These are phyloP conservation scores for Tyto alba DNA, from an alignment of 2,113 vertebrate species.

Conservation along the genomic window DNA sequence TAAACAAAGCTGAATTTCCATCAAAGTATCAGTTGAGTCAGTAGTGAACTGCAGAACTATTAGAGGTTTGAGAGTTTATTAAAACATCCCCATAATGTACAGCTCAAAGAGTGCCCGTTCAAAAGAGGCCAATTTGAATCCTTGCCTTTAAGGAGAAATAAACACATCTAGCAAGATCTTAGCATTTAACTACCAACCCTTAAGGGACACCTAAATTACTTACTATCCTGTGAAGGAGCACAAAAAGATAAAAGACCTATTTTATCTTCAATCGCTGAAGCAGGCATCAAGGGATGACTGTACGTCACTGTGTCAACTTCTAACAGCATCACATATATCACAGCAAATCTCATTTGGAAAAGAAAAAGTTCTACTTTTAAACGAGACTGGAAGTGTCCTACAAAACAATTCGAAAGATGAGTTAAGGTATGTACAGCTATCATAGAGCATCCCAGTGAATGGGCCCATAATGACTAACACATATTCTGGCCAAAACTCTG, in stretches of 20 bases:
- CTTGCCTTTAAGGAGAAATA: background rate
- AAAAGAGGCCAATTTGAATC: background rate
- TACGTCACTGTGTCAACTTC: background rate
- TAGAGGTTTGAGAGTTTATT: background rate
- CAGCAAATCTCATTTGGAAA: background rate
- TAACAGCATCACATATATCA: background rate
- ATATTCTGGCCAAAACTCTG: background rate
- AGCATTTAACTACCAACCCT: background rate
- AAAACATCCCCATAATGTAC: background rate
- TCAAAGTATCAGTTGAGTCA: background rate
- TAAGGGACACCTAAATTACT: constrained; percentile 8
- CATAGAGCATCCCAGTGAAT: background rate
- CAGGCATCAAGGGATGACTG: background rate
- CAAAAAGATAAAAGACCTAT: constrained; percentile 15
- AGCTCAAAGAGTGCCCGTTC: background rate
- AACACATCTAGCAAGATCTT: background rate
- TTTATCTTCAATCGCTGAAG: background rate
- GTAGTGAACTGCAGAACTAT: background rate
- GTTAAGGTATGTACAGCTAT: background rate
- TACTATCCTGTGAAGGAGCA: background rate
- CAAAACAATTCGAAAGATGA: background rate
- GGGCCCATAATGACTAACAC: background rate
- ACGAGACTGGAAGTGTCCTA: background rate
- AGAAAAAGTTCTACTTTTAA: background rate
- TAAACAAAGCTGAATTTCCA: background rate